Base-by-base conservation (phyloP, 2,797 vertebrate species). In the Notolabrus celidotus region DNA sequence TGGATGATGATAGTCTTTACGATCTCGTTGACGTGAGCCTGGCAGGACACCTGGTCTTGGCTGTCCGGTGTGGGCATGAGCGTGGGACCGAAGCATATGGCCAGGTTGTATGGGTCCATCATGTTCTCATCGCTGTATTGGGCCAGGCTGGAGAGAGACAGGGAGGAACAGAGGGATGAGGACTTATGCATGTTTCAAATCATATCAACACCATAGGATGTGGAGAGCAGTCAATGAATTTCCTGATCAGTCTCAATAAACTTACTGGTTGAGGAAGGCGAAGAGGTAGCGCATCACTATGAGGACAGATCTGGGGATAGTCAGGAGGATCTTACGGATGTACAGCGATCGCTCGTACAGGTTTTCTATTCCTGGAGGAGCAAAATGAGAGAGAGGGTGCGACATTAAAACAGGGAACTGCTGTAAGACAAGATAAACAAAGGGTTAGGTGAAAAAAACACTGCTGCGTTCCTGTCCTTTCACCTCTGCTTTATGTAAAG, bases 101-200 rank as follows among this genome's bases (percentile, higher is more conserved):
- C 98, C 92, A 99, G 82, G 83, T 99, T 99, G 90, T 98, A 99
- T 0, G 97, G 95, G 92, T 99, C 98, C 98, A 99, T 99, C 98
- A 99, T 99, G 89, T 99, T 99, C 91, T 99, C 98, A 62, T 99
- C 98, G 2, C 96, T 99, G 93, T 98, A 99, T 88, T 99, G 98
- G 43, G 98, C 99, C 81, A 99, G 92, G 84, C 98, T 99, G 88
- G 27, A 51, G 12, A 10, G 17, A 19, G 20, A 25, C 15, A 42
- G 17, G 15, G 8, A 42, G 17, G 15, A 8, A 52, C 1, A 3
- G 0, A 33, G 10, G 15, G 4, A 50, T 3, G 41, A 20, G 15
- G 15, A 20, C 36, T 42, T 5, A 54, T n/a, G n/a, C n/a, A n/a
- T n/a, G n/a, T n/a, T n/a, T n/a, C n/a, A 34, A 12, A 59, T 43